Evolutionary conservation across 1,140 invertebrate species (phyloP).

Genomic region (Patella vulgata): DNA sequence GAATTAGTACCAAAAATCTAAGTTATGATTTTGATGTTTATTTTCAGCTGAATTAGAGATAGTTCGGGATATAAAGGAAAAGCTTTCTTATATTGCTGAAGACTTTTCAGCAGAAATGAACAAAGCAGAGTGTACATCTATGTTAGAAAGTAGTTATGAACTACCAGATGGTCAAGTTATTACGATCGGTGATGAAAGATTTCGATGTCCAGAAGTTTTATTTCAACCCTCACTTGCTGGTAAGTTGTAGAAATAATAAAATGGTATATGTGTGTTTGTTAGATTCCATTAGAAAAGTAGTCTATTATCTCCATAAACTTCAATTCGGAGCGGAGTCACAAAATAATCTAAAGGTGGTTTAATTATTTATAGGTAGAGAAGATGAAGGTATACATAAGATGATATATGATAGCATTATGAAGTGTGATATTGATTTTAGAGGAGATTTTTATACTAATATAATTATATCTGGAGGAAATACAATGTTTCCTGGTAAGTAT

Average conservation of each 20-base stretch:
- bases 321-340: too few relatives aligned
- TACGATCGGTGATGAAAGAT: constrained; percentile 54
- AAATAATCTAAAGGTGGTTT: too few relatives aligned
- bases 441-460: constrained; percentile 25
- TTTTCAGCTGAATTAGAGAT: constrained; percentile 39
- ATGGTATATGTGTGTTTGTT: too few relatives aligned
- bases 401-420: constrained; percentile 86
- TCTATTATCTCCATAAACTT: too few relatives aligned
- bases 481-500: constrained; percentile 31
- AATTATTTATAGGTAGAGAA: constrained; percentile 14
- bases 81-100: constrained; percentile 88
- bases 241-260: too few relatives aligned
- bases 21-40: too few relatives aligned
- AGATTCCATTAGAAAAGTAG: too few relatives aligned
- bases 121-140: constrained; percentile 66
- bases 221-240: constrained; percentile 74
- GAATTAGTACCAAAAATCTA: too few relatives aligned
- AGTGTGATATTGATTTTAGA: constrained; percentile 47
- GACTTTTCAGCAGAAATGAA: constrained; percentile 96
- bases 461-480: constrained; percentile 32
- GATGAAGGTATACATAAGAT: constrained; percentile 63
- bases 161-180: constrained; percentile 65
- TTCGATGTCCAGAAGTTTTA: constrained; percentile 69
- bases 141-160: constrained; percentile 62
- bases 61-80: constrained; percentile 74